Conservation (phyloP, 2,888 invertebrate species). For the Oasisia sp. region DNA sequence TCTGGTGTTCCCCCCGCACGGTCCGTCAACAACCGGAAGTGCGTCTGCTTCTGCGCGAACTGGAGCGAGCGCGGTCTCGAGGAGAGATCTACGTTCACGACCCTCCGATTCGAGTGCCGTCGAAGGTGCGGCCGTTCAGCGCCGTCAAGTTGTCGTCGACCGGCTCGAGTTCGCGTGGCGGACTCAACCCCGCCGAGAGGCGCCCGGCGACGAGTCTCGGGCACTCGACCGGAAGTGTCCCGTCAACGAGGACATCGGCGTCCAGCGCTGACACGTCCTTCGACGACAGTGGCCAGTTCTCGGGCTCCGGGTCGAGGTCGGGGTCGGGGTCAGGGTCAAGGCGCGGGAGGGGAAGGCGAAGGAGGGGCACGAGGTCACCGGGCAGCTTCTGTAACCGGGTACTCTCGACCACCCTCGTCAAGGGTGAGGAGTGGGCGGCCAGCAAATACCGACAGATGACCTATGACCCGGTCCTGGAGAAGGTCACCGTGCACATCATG, state of each 20-base stretch:
- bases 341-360: background rate
- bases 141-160: background rate
- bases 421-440: background rate
- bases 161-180: background rate
- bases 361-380: background rate
- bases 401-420: constrained; percentile 14
- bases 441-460: background rate
- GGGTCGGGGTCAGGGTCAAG: background rate
- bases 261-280: background rate
- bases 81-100: background rate
- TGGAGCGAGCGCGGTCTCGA: background rate
- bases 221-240: background rate
- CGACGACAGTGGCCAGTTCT: background rate
- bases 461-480: constrained; percentile 19
- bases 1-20: background rate
- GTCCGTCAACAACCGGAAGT: background rate
- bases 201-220: background rate
- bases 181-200: background rate
- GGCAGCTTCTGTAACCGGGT: background rate
- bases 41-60: background rate
- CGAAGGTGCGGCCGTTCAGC: background rate
- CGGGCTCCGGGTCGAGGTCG: background rate
- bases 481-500: constrained; percentile 24
- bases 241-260: background rate
- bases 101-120: background rate